These are phyloP conservation scores for Leptopilina myrica DNA, from an alignment of 2,888 invertebrate species.

Conservation along the genomic window DNA sequence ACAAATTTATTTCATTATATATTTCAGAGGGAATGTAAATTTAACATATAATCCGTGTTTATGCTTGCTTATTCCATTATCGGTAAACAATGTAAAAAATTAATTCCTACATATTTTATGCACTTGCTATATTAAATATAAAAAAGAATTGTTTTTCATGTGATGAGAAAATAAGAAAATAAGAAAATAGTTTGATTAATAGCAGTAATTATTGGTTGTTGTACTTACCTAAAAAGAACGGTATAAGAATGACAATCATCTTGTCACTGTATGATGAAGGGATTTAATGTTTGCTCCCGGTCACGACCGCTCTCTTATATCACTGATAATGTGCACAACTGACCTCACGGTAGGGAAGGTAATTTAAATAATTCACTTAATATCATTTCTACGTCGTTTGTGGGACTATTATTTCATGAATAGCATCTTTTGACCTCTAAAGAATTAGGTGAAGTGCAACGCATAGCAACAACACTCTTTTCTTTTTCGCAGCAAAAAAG, in stretches of 20 bases:
- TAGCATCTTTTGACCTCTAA: conserved; percentile 34
- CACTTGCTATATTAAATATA: too few relatives aligned
- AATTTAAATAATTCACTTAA: conserved; percentile 37
- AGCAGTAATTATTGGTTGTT: conserved; percentile 25
- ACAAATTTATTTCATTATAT: too few relatives aligned
- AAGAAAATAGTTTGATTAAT: too few relatives aligned
- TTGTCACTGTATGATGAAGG: conserved; percentile 50
- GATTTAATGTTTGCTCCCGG: conserved; percentile 56
- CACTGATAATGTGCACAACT: conserved; percentile 44
- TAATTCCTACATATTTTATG: too few relatives aligned
- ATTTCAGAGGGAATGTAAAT: too few relatives aligned
- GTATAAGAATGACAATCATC: conserved; percentile 58
- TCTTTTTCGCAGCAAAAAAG: neutral
- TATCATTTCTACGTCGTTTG: conserved; percentile 17
- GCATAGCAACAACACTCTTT: conserved; percentile 15
- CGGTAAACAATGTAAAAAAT: too few relatives aligned
- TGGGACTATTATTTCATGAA: conserved; percentile 27
- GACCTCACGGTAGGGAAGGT: conserved; percentile 23
- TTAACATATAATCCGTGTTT: too few relatives aligned
- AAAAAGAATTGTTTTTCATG: too few relatives aligned
- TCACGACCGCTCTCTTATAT: conserved; percentile 59
- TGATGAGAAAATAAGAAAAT: too few relatives aligned
- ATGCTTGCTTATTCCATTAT: too few relatives aligned
- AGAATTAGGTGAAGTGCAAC: conserved; percentile 36
- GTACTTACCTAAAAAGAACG: conserved; percentile 60